Evolutionary conservation across 2,113 vertebrate genomes (phyloP), one percentile per base, ranked within the genome.

Genomic region (Epinephelus moara): DNA sequence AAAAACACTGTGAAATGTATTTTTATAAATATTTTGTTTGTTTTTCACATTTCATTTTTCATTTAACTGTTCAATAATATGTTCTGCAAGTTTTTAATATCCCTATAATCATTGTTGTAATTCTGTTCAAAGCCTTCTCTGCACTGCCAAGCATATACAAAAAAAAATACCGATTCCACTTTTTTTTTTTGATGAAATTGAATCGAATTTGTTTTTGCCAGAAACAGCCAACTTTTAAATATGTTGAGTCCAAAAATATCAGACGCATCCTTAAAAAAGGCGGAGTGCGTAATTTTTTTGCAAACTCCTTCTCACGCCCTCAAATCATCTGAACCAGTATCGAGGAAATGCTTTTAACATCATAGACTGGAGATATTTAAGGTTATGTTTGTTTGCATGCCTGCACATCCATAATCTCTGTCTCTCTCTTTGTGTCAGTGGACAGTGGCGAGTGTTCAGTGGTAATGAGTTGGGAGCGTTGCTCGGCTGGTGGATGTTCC

Each of bases 401-500:
- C 14, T 62, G 15, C 23, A 3, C 57, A 66, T 70, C 23, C 5
- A 19, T 69, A 19, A 64, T 33, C 56, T 70, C 56, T 50, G 0
- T 63, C 23, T 69, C n/a, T 76, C 11, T 77, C 6, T 52, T 4
- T 70, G 59, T 18, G 33, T 74, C 85, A 99, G 98, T 80, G 97
- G 97, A 4, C 93, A 96, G 85, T 99, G 98, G 98, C 97, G 94
- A 84, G 96, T 99, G 63, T 99, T 99, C 91, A 98, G 96, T 9
- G 98, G 98, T 69, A 99, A 99, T 60, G 98, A 99, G 82, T 63
- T 98, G 69, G 98, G 98, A 14, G 97, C 98, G 21, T 90, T 99
- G 84, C 92, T 99, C 40, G 98, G 98, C 66, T 99, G 98, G 98
- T 99, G 98, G 98, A 95, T 97, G 68, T 98, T 99, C 80, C 95